These are phyloP conservation scores for Dysidea cf. avara DNA, from an alignment of 37 sponge, comb jelly and placozoan genomes.

Conservation along the genomic window DNA sequence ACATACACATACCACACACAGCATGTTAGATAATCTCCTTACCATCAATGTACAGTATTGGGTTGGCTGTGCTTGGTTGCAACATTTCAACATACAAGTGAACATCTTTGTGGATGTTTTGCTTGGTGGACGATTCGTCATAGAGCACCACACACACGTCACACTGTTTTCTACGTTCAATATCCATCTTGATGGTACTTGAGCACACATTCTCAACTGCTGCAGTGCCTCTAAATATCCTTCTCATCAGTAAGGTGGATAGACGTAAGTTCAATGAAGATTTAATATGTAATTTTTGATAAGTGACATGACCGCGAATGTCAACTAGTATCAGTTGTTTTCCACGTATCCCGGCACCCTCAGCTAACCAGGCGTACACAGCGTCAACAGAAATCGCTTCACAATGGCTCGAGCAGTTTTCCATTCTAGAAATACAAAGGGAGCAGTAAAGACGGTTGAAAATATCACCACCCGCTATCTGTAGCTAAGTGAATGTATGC, in stretches of 20 bases:
- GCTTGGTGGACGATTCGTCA: constrained; percentile 14
- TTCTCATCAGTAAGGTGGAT: constrained; percentile 40
- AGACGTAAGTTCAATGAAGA: constrained; percentile 49
- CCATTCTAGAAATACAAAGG: no score
- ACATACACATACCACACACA: background rate
- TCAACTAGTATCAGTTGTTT: constrained; percentile 41
- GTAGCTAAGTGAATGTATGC: no score
- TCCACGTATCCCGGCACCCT: no score
- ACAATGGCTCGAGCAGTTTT: no score
- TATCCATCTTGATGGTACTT: constrained; percentile 8
- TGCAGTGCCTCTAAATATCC: constrained; percentile 51
- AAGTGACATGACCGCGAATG: constrained; percentile 42
- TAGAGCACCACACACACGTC: background rate
- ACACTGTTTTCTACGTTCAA: background rate
- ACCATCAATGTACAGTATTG: background rate
- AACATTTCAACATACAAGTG: constrained; percentile 14
- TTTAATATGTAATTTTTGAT: constrained; percentile 31
- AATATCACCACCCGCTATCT: no score
- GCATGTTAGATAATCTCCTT: constrained; percentile 18
- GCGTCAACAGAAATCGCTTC: no score
- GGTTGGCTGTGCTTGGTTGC: background rate
- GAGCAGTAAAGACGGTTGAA: no score
- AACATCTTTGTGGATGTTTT: constrained; percentile 39
- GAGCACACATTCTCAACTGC: constrained; percentile 26
- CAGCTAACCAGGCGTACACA: no score